Percentiles rank a stretch among this genome's conserved stretches.
Evolutionary conservation across 2,113 vertebrate species (phyloP).

Genomic region (Gobio gobio): DNA sequence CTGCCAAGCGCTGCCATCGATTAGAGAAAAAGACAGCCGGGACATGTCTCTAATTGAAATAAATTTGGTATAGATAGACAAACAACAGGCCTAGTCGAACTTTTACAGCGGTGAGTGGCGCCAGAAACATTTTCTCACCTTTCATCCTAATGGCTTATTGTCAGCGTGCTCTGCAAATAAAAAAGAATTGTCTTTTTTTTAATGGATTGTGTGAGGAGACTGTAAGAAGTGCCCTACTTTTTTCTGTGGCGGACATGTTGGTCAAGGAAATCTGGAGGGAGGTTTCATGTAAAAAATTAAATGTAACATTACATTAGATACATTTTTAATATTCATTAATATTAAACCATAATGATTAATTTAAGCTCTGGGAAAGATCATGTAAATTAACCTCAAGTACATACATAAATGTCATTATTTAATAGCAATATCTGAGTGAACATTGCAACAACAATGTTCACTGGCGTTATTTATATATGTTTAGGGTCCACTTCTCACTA

Average conservation of each 20-base stretch:
- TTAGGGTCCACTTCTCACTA: too few relatives aligned
- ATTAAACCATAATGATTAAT: not conserved
- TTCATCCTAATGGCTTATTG: slow-evolving; percentile 60
- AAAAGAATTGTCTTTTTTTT: slow-evolving; percentile 58
- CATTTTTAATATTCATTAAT: not conserved
- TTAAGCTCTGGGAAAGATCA: not conserved
- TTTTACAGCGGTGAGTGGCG: slow-evolving; percentile 8
- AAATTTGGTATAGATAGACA: slow-evolving; percentile 72
- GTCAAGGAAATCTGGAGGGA: slow-evolving; percentile 4
- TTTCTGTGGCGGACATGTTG: not conserved
- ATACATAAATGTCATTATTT: too few relatives aligned
- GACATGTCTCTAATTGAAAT: slow-evolving; percentile 75
- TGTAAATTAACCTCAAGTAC: not conserved
- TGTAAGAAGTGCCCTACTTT: slow-evolving; percentile 39
- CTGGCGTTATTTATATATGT: too few relatives aligned
- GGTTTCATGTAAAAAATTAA: slow-evolving; percentile 4
- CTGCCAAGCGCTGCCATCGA: slow-evolving; percentile 70
- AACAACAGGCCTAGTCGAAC: slow-evolving; percentile 68
- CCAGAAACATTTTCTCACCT: slow-evolving; percentile 38
- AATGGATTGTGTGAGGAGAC: slow-evolving; percentile 39
- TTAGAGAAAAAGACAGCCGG: slow-evolving; percentile 65
- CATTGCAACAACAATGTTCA: too few relatives aligned
- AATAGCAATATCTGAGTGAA: not conserved
- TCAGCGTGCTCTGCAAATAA: slow-evolving; percentile 68
- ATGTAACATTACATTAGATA: slow-evolving; percentile 10